A percentile compares a stretch with the other conserved stretches of the same genome.
Evolutionary conservation across 2,113 vertebrate genomes (phyloP).

Genomic region (Emydocephalus ijimae): DNA sequence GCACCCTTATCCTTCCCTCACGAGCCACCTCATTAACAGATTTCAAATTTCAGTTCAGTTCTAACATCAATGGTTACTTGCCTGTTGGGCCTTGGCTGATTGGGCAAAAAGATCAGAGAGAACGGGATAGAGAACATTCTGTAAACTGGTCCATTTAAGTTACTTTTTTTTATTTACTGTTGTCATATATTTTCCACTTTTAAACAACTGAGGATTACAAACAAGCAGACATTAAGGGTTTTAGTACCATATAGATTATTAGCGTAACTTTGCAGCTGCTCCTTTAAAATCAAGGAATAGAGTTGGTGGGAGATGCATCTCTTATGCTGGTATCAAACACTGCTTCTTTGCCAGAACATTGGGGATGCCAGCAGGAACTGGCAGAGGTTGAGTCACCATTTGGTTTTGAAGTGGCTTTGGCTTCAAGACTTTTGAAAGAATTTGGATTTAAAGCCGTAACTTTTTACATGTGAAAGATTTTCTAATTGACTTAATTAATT

Average conservation of each 20-base stretch:
- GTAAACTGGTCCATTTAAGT: background rate
- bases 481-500: constrained; percentile 69
- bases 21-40: background rate
- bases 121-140: background rate
- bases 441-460: constrained; percentile 45
- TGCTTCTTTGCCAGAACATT: background rate
- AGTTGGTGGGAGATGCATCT: background rate
- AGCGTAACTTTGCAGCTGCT: constrained; percentile 17
- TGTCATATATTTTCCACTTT: background rate
- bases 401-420: background rate
- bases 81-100: background rate
- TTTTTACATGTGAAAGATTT: constrained; percentile 51
- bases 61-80: background rate
- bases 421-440: constrained; percentile 29
- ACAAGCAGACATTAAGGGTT: background rate
- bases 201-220: background rate
- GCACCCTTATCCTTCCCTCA: background rate
- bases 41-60: background rate
- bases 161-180: no score
- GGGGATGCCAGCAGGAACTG: constrained; percentile 13
- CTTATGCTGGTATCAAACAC: background rate
- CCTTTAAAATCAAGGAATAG: constrained; percentile 18
- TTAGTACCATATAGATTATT: background rate
- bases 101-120: background rate
- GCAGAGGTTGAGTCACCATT: background rate